A percentile compares a stretch with the other conserved stretches of the same genome.
Conservation (phyloP, 2,797 vertebrate species). For the Acrossocheilus fasciatus region DNA sequence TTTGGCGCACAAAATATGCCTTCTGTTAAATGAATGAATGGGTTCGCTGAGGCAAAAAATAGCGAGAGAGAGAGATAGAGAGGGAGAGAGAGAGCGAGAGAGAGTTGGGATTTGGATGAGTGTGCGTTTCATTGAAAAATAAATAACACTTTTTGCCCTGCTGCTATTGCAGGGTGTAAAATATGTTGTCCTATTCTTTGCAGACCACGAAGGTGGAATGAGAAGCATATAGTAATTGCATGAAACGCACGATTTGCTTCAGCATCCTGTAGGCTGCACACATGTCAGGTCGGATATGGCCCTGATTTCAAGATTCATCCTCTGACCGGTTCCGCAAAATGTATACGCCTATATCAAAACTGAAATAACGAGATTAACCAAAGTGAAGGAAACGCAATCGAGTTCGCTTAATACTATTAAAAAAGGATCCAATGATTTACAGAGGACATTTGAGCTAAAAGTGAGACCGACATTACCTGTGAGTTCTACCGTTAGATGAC, state of each 20-base stretch:
- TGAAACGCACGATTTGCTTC: not conserved
- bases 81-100: no score
- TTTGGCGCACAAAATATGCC: conserved; percentile 66
- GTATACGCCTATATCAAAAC: not conserved
- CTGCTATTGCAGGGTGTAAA: not conserved
- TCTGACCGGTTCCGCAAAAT: not conserved
- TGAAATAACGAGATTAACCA: not conserved
- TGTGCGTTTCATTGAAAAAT: not conserved
- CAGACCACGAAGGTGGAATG: not conserved
- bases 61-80: not conserved
- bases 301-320: not conserved
- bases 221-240: not conserved
- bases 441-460: not conserved
- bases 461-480: not conserved
- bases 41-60: conserved; percentile 47
- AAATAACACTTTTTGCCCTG: not conserved
- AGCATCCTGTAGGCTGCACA: no score
- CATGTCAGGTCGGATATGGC: not conserved
- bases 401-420: not conserved
- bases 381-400: not conserved
- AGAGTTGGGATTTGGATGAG: no score
- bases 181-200: not conserved
- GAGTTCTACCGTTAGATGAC: no score
- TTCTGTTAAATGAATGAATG: conserved; percentile 56
- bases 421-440: not conserved